Evolutionary conservation across 2,888 invertebrate genomes (phyloP).

Genomic region (Catocala nupta): DNA sequence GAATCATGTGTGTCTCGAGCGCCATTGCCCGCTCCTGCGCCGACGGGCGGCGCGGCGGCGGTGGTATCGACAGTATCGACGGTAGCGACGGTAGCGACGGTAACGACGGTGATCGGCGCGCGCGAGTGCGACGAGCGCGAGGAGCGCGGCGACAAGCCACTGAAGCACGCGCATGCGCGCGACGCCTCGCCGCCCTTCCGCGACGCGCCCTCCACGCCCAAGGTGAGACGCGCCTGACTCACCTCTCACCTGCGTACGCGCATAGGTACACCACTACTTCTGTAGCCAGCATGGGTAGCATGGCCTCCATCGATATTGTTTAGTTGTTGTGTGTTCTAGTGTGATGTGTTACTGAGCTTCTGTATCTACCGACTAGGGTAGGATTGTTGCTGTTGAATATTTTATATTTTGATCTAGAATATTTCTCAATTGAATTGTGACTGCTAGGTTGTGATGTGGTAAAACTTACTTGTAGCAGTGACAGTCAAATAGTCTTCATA

Average conservation of each 20-base stretch:
- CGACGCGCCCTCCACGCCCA: slow-evolving; percentile 89
- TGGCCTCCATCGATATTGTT: too few relatives aligned
- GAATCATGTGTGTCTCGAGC: slow-evolving; percentile 17
- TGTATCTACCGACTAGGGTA: too few relatives aligned
- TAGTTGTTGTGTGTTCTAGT: background rate
- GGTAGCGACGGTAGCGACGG: too few relatives aligned
- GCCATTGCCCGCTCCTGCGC: background rate
- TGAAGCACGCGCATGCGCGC: slow-evolving; percentile 82
- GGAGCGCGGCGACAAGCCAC: slow-evolving; percentile 71
- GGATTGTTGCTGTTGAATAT: too few relatives aligned
- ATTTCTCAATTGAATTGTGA: too few relatives aligned
- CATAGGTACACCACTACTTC: background rate
- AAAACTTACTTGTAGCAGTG: too few relatives aligned
- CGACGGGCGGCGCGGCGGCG: background rate
- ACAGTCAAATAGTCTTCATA: too few relatives aligned
- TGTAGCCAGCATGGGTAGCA: too few relatives aligned
- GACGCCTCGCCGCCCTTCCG: slow-evolving; percentile 85
- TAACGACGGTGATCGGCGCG: background rate
- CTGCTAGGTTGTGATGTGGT: too few relatives aligned
- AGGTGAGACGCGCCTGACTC: slow-evolving; percentile 72
- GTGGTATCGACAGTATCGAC: too few relatives aligned
- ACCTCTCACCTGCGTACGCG: slow-evolving; percentile 6
- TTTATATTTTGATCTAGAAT: too few relatives aligned
- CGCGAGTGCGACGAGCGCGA: slow-evolving; percentile 41
- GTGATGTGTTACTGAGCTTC: background rate